These are phyloP conservation scores for Sinodicranocentrus sp. DNA, from an alignment of 2,888 invertebrate species.

Conservation along the genomic window DNA sequence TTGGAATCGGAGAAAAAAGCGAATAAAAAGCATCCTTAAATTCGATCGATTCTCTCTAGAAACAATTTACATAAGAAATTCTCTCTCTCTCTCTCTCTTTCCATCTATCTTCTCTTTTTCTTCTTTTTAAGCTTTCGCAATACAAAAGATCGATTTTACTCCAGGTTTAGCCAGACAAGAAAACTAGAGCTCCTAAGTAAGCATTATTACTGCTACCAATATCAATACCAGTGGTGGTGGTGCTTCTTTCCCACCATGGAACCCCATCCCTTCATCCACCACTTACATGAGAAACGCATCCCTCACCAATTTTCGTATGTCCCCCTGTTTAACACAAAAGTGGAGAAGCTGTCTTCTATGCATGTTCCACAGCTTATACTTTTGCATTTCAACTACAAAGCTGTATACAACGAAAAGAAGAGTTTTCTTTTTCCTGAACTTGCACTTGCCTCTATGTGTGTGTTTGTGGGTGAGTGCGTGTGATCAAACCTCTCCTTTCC, in stretches of 20 bases:
- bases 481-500: conserved; percentile 53
- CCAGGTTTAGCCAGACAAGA: conserved; percentile 52
- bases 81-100: conserved; percentile 73
- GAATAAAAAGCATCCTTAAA: conserved; percentile 72
- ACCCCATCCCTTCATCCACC: conserved; percentile 58
- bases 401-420: too few species aligned
- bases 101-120: conserved; percentile 56
- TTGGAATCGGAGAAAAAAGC: conserved; percentile 56
- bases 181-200: conserved; percentile 58
- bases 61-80: conserved; percentile 77
- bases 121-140: conserved; percentile 64
- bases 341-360: too few species aligned
- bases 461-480: conserved; percentile 41
- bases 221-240: conserved; percentile 29
- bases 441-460: conserved; percentile 13
- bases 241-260: conserved; percentile 29
- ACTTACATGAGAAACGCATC: conserved; percentile 36
- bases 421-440: background rate
- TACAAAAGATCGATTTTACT: conserved; percentile 71
- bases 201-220: conserved; percentile 66
- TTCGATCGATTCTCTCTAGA: conserved; percentile 76
- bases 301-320: conserved; percentile 20
- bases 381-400: background rate
- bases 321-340: background rate
- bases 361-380: too few species aligned